phyloP scores from a whole-genome alignment of 2,113 vertebrate species.

The Oryzias curvinotus region DNA sequence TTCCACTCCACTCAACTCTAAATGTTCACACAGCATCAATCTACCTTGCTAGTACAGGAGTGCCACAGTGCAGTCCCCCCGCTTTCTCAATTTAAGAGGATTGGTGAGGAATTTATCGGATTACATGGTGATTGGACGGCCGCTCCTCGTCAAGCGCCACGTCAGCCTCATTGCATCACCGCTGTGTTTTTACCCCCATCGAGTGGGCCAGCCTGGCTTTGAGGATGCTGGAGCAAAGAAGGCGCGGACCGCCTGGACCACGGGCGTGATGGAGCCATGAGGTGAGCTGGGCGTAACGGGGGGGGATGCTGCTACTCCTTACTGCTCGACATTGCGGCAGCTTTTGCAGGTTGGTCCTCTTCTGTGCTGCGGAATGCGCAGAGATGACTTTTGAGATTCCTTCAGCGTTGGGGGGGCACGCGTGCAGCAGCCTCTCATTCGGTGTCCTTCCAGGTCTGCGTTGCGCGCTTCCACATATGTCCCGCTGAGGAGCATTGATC shows the following conservation, averaged over 20 bases:
- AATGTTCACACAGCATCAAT: conserved; percentile 74
- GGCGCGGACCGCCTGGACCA: conserved; percentile 66
- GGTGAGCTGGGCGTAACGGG: conserved; percentile 57
- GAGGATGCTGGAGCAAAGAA: conserved; percentile 63
- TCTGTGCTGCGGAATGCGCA: background rate
- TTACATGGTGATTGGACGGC: conserved; percentile 67
- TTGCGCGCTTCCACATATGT: conserved; percentile 11
- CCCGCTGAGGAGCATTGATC: conserved; percentile 19
- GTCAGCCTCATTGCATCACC: conserved; percentile 47
- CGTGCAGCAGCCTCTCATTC: background rate
- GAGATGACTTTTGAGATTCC: conserved; percentile 17
- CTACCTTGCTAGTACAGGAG: conserved; percentile 72
- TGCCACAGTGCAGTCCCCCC: conserved; percentile 9
- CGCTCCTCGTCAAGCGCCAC: conserved; percentile 26
- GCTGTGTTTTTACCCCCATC: conserved; percentile 36
- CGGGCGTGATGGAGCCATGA: conserved; percentile 65
- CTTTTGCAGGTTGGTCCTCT: background rate
- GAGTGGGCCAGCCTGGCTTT: conserved; percentile 55
- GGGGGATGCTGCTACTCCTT: too few species aligned
- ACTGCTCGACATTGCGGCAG: background rate
- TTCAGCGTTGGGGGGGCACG: conserved; percentile 8
- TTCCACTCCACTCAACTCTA: conserved; percentile 26
- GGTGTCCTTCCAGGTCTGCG: conserved; percentile 13
- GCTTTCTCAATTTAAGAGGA: conserved; percentile 39
- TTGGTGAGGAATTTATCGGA: conserved; percentile 55